These are phyloP conservation scores for Oreochromis aureus DNA, from an alignment of 2,113 vertebrate genomes.

Conservation along the genomic window DNA sequence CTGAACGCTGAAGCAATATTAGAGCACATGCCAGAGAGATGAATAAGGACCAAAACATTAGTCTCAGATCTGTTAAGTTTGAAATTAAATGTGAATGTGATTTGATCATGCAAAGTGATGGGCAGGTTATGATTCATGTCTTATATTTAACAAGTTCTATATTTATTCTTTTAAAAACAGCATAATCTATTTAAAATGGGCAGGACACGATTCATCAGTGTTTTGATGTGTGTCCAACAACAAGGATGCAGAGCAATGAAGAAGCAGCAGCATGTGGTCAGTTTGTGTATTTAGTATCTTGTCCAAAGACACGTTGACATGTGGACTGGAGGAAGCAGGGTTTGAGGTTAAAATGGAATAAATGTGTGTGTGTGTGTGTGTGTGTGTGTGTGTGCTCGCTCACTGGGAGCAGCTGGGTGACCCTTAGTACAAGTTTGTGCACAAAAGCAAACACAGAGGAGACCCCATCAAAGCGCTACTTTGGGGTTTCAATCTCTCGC, in stretches of 20 bases:
- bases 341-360: neutral
- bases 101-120: neutral
- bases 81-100: neutral
- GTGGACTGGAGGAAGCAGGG: neutral
- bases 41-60: neutral
- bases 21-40: neutral
- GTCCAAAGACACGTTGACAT: neutral
- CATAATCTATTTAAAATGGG: neutral
- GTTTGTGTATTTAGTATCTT: neutral
- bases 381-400: neutral
- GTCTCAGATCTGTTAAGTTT: neutral
- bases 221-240: neutral
- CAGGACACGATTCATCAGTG: neutral
- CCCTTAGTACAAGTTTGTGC: neutral
- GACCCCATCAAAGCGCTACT: neutral
- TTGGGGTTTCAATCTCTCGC: accelerated
- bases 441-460: neutral
- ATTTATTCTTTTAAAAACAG: neutral
- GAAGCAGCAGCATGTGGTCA: neutral
- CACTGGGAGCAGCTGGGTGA: neutral
- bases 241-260: neutral
- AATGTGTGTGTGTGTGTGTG: neutral
- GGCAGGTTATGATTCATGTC: neutral
- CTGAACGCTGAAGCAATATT: neutral
- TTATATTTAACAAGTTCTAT: neutral